These are phyloP conservation scores for Labeo calbasu DNA, from an alignment of 2,797 vertebrate genomes.

Conservation along the genomic window DNA sequence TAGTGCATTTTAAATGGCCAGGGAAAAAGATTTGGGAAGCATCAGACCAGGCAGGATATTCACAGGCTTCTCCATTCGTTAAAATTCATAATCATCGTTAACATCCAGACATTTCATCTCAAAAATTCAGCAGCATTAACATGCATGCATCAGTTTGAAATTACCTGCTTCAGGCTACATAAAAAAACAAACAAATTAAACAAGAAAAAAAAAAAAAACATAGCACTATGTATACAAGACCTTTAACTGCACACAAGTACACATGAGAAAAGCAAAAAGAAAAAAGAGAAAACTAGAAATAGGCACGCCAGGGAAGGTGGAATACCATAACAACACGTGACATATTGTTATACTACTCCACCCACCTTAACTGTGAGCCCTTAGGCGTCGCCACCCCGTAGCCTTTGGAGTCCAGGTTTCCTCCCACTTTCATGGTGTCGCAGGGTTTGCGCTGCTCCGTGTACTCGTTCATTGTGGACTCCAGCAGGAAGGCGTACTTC, in stretches of 20 bases:
- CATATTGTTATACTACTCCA: conserved; percentile 99
- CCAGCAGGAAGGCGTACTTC: conserved; percentile 99
- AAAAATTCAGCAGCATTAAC: conserved; percentile 47
- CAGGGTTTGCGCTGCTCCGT: conserved; percentile 99
- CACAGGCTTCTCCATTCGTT: conserved; percentile 43
- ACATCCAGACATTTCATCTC: conserved; percentile 47
- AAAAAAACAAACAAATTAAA: conserved; percentile 35
- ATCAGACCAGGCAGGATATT: conserved; percentile 53
- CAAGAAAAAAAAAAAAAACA: conserved; percentile 12
- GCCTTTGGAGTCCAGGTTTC: conserved; percentile 99
- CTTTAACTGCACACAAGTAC: conserved; percentile 33
- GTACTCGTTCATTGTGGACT: conserved; percentile 99
- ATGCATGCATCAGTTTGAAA: conserved; percentile 46
- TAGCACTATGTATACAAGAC: conserved; percentile 44
- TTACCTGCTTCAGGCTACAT: conserved; percentile 46
- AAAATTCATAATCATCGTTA: conserved; percentile 29
- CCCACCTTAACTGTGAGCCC: conserved; percentile 99
- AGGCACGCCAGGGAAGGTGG: conserved; percentile 99
- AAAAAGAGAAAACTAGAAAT: conserved; percentile 50
- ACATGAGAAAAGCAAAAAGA: conserved; percentile 38
- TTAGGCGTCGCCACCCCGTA: conserved; percentile 99
- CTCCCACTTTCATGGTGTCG: conserved; percentile 99
- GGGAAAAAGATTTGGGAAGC: conserved; percentile 22
- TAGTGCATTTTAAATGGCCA: not conserved
- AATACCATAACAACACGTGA: conserved; percentile 98